phyloP scores from a whole-genome alignment of 2,888 invertebrate species.

The Microplitis deprimator region DNA sequence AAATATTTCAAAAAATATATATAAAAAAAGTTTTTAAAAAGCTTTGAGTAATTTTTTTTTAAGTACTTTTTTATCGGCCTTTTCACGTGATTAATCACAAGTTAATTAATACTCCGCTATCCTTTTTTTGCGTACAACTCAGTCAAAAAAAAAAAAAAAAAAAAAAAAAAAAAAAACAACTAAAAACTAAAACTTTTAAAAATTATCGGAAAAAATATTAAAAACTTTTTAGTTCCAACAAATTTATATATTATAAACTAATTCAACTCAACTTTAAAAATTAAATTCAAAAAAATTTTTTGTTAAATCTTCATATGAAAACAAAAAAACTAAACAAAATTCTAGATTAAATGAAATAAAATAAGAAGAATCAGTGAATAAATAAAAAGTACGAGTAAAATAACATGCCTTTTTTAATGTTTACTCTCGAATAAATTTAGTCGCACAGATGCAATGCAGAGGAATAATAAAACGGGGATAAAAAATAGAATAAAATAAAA shows the following conservation, averaged over 20 bases:
- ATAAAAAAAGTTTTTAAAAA: neutral
- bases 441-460: conserved; percentile 22
- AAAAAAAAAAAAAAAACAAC: neutral
- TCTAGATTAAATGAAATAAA: neutral
- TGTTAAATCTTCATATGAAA: too few species aligned
- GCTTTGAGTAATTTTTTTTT: conserved; percentile 35
- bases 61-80: conserved; percentile 53
- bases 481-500: neutral
- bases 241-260: neutral
- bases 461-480: neutral
- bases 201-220: neutral
- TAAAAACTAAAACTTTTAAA: neutral
- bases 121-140: conserved; percentile 1
- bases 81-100: conserved; percentile 62
- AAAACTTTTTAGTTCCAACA: neutral
- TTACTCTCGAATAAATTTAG: conserved; percentile 14
- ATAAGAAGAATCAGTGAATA: neutral
- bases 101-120: conserved; percentile 60
- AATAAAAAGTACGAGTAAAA: neutral
- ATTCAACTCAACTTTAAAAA: neutral
- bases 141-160: neutral
- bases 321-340: neutral
- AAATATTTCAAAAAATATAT: conserved; percentile 1
- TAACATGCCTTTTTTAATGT: conserved; percentile 5
- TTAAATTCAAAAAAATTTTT: too few species aligned